A percentile compares a stretch with the other conserved stretches of the same genome.
Evolutionary conservation across 1,140 invertebrate genomes (phyloP).

Genomic region (Vanessa tameamea): DNA sequence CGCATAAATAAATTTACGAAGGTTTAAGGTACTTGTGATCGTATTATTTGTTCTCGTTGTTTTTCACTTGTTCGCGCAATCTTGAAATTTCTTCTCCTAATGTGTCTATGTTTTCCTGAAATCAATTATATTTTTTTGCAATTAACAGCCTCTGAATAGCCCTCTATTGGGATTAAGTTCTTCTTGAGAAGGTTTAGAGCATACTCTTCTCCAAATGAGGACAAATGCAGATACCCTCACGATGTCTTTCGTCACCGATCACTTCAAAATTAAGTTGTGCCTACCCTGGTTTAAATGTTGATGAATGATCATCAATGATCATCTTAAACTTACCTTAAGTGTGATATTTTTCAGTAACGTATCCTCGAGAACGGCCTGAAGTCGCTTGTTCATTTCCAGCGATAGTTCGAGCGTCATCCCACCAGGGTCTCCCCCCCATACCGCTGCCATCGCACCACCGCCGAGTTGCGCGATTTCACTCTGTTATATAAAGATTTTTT

Average conservation of each 20-base stretch:
- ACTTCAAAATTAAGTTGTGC: too few relatives aligned
- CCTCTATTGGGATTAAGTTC: too few relatives aligned
- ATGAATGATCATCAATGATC: neutral
- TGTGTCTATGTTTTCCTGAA: slow-evolving; percentile 37
- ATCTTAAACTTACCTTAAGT: slow-evolving; percentile 86
- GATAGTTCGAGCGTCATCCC: slow-evolving; percentile 90
- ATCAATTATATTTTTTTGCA: slow-evolving; percentile 8
- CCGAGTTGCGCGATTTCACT: slow-evolving; percentile 65
- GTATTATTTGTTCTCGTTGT: slow-evolving; percentile 24
- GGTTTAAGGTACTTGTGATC: too few relatives aligned
- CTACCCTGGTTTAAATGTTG: too few relatives aligned
- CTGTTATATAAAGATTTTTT: slow-evolving; percentile 29
- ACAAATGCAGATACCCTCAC: too few relatives aligned
- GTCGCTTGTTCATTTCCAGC: slow-evolving; percentile 94
- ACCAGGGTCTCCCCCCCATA: slow-evolving; percentile 62
- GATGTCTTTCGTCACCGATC: too few relatives aligned
- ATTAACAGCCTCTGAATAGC: too few relatives aligned
- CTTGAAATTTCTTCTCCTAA: slow-evolving; percentile 33
- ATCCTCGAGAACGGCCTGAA: slow-evolving; percentile 96
- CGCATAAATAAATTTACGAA: too few relatives aligned
- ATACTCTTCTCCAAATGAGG: too few relatives aligned
- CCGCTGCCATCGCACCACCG: slow-evolving; percentile 67
- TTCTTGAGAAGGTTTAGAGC: too few relatives aligned
- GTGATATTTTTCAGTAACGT: slow-evolving; percentile 97
- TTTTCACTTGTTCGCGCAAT: slow-evolving; percentile 28